Evolutionary conservation across 2,797 vertebrate species (phyloP), one percentile per base, ranked within the genome.

Genomic region (Urosaurus nigricauda): DNA sequence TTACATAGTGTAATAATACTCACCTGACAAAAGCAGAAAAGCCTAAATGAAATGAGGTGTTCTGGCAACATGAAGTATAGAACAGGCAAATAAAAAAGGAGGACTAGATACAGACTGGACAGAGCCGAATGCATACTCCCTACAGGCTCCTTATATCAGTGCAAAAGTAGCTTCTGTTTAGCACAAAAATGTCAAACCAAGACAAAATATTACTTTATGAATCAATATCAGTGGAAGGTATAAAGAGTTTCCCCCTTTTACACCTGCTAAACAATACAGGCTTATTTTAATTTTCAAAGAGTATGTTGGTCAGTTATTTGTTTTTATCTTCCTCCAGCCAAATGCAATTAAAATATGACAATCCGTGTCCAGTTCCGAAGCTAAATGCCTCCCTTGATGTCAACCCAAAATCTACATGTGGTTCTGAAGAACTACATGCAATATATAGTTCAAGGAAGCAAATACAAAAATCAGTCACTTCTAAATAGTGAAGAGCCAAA

Each of bases 1-100:
- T 92, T 93, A 90, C 94, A 93, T 94, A 93, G 91, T 94, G 95
- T 96, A 96, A 93, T 95, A 95, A 93, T 95, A 95, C 91, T 96
- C 94, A 94, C 95, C 95, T 94, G 95, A 96, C 95, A 95, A 93
- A 83, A 95, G 95, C 92, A 91, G 92, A 95, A 92, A 93, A 90
- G 93, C 90, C 87, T 90, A 96, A 96, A 94, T 84, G 93, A 95
- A 96, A 95, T 86, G 95, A 96, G 95, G 95, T 92, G 95, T 92
- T 94, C 90, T 90, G 95, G 93, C 88, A 92, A 96, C 94, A 95
- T 92, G 92, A 86, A 95, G 88, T 65, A 94, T 58, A 95, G 94
- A 93, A 92, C 93, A 90, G 90, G 92, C 65, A 91, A 93, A 96
- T 89, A 82, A 68, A 24, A 86, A 86, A 91, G 93, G 95, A 95